Base-by-base conservation (phyloP, 2,797 vertebrate species). In the Rhinella marina region DNA sequence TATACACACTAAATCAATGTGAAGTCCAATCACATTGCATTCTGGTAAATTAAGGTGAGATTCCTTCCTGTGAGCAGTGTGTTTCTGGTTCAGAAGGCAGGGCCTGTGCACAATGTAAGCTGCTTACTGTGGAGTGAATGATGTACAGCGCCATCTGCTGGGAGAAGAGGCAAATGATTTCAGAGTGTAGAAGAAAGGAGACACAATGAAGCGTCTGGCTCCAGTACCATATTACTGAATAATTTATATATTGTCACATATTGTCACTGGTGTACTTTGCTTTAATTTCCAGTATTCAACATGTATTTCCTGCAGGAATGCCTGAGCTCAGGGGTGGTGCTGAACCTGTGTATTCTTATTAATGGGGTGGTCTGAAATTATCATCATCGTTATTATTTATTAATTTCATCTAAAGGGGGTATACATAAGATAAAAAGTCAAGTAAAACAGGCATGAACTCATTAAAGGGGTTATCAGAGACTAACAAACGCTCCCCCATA, bases 121-220 rank as follows among this genome's bases (percentile, higher is more conserved):
- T 41, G 41, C 41, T 23, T 14, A 81, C 57, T 80, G 57, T 32
- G 27, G 17, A 7, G 7, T 7, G 41, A 9, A 61, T 13, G 78
- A n/a, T 1, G 14, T 41, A 48, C 21, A 48, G 5, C 59, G 29
- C 79, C 79, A 81, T 64, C 79, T 81, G 59, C 59, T 81, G 79
- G 79, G 59, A n/a, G 41, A 52, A 52, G 10, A 7, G 32, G 41
- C 0, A 52, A 76, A 76, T 52, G 0, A 72, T 19, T 2, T 19
- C 16, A 68, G 7, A 41, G 48, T n/a, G n/a, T n/a, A n/a, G n/a
- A n/a, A n/a, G 32, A 41, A 41, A 41, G 32, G 41, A 50, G 70
- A 6, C 25, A 7, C 70, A 50, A 41, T 41, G 29, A 19, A 21
- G 29, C 12, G 70, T 72, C 19, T 19, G 68, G 64, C 64, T 27